These are phyloP conservation scores for Carpatolechia fugitivella DNA, from an alignment of 2,888 invertebrate genomes.

Conservation along the genomic window DNA sequence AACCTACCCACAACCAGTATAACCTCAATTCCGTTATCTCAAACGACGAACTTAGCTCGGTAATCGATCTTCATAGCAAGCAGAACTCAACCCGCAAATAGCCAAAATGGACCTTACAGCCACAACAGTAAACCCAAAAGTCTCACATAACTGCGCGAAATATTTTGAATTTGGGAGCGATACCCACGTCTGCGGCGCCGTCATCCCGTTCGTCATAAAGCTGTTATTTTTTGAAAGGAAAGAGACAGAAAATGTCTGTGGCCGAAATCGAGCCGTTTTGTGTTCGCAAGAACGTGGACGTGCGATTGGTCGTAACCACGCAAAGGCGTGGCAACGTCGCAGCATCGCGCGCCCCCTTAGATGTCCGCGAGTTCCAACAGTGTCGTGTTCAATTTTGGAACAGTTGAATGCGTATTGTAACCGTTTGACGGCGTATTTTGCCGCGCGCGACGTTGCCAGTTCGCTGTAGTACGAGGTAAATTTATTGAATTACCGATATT, in stretches of 20 bases:
- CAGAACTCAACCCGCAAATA: background rate
- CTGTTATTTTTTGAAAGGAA: slow-evolving; percentile 14
- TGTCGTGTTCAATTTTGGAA: slow-evolving; percentile 64
- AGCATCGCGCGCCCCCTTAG: slow-evolving; percentile 55
- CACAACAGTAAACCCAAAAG: background rate
- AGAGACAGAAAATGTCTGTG: slow-evolving; percentile 9
- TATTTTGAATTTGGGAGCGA: slow-evolving; percentile 16
- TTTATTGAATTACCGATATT: slow-evolving; percentile 33
- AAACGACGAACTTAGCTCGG: too few species aligned
- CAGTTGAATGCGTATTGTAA: slow-evolving; percentile 74
- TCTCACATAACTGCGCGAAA: background rate
- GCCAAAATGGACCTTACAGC: background rate
- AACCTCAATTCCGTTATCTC: too few species aligned
- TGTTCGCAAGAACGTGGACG: slow-evolving; percentile 26
- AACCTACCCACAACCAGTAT: too few species aligned
- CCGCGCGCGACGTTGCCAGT: slow-evolving; percentile 65
- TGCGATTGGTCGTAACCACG: slow-evolving; percentile 48
- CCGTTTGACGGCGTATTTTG: slow-evolving; percentile 58
- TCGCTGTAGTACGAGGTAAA: slow-evolving; percentile 66
- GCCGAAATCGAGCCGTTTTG: slow-evolving; percentile 5
- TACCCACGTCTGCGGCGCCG: slow-evolving; percentile 12
- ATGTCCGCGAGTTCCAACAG: slow-evolving; percentile 59
- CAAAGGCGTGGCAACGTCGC: slow-evolving; percentile 63
- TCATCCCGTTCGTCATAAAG: slow-evolving; percentile 22
- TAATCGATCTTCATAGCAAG: background rate